These are phyloP conservation scores for Xylota segnis DNA, from an alignment of 2,888 invertebrate species.

Conservation along the genomic window DNA sequence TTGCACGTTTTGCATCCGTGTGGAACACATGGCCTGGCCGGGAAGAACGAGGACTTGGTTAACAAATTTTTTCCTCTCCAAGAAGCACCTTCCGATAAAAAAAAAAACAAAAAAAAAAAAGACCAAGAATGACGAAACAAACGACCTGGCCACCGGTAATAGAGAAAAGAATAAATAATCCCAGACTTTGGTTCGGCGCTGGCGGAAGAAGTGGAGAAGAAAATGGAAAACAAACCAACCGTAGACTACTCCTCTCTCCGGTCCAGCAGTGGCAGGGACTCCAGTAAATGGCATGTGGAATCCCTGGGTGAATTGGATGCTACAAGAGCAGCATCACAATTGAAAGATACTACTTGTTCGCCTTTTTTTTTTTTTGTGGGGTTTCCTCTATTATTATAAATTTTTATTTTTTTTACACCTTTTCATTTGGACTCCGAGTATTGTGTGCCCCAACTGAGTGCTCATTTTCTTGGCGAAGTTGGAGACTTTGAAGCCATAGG, in stretches of 20 bases:
- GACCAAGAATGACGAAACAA: slow-evolving; percentile 56
- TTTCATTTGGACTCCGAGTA: slow-evolving; percentile 69
- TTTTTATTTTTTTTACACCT: slow-evolving; percentile 47
- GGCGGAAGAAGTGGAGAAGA: slow-evolving; percentile 36
- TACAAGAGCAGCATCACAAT: slow-evolving; percentile 61
- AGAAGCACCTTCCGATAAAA: slow-evolving; percentile 59
- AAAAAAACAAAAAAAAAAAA: slow-evolving; percentile 1
- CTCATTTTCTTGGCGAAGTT: slow-evolving; percentile 61
- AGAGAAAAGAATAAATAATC: slow-evolving; percentile 74
- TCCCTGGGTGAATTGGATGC: slow-evolving; percentile 56
- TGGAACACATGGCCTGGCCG: slow-evolving; percentile 74
- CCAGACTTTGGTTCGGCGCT: slow-evolving; percentile 29
- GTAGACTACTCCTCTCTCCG: slow-evolving; percentile 55
- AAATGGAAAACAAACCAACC: slow-evolving; percentile 69
- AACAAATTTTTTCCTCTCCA: slow-evolving; percentile 49
- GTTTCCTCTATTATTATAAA: slow-evolving; percentile 57
- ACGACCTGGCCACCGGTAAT: slow-evolving; percentile 68
- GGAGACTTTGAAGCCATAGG: slow-evolving; percentile 40
- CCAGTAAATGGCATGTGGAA: slow-evolving; percentile 69
- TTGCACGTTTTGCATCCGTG: slow-evolving; percentile 72
- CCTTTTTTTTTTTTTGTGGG: slow-evolving; percentile 26
- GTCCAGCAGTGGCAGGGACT: slow-evolving; percentile 17
- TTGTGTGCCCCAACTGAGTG: slow-evolving; percentile 48
- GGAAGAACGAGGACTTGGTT: slow-evolving; percentile 45
- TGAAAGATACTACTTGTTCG: slow-evolving; percentile 52